Evolutionary conservation across 1,140 invertebrate species (phyloP), one percentile per base, ranked within the genome.

Genomic region (Brachionus sp.): DNA sequence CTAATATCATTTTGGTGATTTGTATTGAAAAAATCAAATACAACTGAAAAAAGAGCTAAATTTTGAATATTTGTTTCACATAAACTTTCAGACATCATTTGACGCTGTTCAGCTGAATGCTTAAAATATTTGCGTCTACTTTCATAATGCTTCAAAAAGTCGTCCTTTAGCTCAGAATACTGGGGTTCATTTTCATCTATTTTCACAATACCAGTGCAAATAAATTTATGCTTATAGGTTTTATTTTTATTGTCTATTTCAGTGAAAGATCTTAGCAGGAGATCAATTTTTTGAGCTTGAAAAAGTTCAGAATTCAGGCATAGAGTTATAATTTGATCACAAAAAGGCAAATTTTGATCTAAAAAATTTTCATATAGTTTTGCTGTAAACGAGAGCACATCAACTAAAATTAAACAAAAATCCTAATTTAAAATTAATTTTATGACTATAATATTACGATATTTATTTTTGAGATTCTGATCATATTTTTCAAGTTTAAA

Each of bases 1-100:
- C 57, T 80, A 1, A 80, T 66, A 44, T 80, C 77, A n/a, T 5
- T 42, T 66, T 80, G 77, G 57, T 80, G 50, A 80, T 44, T 80
- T n/a, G 50, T 25, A 66, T 66, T 66, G 13, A 64, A 80, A 7
- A 64, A 13, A 80, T 80, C 77, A n/a, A 35, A 62, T 1, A 62
- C 33, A 25, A 80, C 16, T 12, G 77, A 80, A 57, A 57, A 80
- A 19, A 66, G 33, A 29, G 77, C 35, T n/a, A 80, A 66, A 39
- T 62, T 57, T 57, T 66, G 9, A n/a, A 62, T 80, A 23, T 62
- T 66, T 9, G 16, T 6, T 39, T 37, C 50, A 13, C 12, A 57
- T 39, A 66, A 23, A 4, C n/a, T 13, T 25, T 57, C 33, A 5
- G 77, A 37, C 12, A 37, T 37, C 16, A 80, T 62, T 80, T 62